Evolutionary conservation across 2,113 vertebrate genomes (phyloP).

Genomic region (Pluvialis apricaria): DNA sequence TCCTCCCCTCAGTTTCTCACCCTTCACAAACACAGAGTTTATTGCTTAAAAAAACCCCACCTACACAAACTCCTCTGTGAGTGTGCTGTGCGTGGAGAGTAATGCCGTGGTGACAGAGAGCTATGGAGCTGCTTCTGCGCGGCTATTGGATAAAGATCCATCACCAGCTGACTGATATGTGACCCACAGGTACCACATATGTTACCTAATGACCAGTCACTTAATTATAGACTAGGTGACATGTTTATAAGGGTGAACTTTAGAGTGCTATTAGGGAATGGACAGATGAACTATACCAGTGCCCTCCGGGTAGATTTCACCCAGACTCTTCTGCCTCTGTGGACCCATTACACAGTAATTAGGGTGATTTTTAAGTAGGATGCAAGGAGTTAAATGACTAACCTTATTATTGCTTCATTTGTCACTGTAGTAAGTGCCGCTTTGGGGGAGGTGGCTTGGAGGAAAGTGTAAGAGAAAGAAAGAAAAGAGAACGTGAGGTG

Average conservation of each 20-base stretch:
- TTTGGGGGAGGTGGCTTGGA: slow-evolving; percentile 54
- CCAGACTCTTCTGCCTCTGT: slow-evolving; percentile 79
- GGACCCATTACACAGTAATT: slow-evolving; percentile 96
- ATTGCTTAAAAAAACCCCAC: not conserved
- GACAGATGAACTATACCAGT: slow-evolving; percentile 81
- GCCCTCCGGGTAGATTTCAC: slow-evolving; percentile 83
- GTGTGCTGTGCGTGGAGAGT: not conserved
- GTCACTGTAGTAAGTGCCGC: slow-evolving; percentile 77
- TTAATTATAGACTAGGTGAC: slow-evolving; percentile 92
- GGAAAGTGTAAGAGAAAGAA: not conserved
- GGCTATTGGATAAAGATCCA: slow-evolving; percentile 92
- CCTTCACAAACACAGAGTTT: not conserved
- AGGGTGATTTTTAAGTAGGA: slow-evolving; percentile 88
- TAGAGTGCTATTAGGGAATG: slow-evolving; percentile 86
- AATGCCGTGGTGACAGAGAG: slow-evolving; percentile 52
- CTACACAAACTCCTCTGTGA: not conserved
- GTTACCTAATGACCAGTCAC: slow-evolving; percentile 89
- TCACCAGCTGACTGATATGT: slow-evolving; percentile 88
- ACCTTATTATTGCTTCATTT: slow-evolving; percentile 88
- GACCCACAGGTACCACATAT: slow-evolving; percentile 84
- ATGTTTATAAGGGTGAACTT: slow-evolving; percentile 99
- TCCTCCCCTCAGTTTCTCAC: not conserved
- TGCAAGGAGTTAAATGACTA: slow-evolving; percentile 97
- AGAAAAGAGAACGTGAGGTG: not conserved
- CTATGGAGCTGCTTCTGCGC: slow-evolving; percentile 52